Evolutionary conservation across 2,888 invertebrate genomes (phyloP).

Genomic region (Macaria notata): DNA sequence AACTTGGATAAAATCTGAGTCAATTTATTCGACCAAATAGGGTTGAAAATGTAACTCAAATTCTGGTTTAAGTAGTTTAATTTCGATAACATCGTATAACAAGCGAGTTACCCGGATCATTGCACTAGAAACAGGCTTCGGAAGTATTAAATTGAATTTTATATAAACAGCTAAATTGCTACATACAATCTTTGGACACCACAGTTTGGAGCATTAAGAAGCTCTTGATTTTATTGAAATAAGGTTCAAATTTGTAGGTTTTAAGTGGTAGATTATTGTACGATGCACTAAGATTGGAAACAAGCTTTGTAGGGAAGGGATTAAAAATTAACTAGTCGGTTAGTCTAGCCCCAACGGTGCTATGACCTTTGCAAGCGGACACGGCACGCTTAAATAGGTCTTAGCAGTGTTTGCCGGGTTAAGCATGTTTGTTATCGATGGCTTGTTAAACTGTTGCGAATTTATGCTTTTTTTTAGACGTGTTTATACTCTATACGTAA

Average conservation of each 20-base stretch:
- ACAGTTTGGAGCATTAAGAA: background rate
- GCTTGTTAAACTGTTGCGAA: background rate
- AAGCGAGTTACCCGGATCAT: constrained; percentile 9
- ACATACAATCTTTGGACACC: constrained; percentile 24
- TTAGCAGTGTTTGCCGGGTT: constrained; percentile 11
- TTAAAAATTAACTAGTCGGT: constrained; percentile 49
- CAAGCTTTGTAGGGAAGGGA: constrained; percentile 34
- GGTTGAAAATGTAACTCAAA: constrained; percentile 1
- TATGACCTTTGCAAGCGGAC: constrained; percentile 35
- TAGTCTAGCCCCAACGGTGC: constrained; percentile 43
- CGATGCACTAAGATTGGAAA: constrained; percentile 36
- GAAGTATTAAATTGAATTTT: constrained; percentile 28
- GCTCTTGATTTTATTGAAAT: constrained; percentile 12
- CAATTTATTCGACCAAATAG: too few species aligned
- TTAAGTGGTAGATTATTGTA: constrained; percentile 13
- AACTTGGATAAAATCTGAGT: background rate
- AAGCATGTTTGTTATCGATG: constrained; percentile 5
- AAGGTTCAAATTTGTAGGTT: constrained; percentile 10
- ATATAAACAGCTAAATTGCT: constrained; percentile 33
- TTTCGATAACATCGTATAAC: constrained; percentile 17
- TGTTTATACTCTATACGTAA: too few species aligned
- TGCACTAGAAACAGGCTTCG: constrained; percentile 11
- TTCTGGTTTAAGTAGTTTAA: constrained; percentile 1
- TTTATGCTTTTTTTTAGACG: too few species aligned
- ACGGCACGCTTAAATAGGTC: constrained; percentile 25